These are phyloP conservation scores for Lordiphosa mommai DNA, from an alignment of 1,140 invertebrate species.

Conservation along the genomic window DNA sequence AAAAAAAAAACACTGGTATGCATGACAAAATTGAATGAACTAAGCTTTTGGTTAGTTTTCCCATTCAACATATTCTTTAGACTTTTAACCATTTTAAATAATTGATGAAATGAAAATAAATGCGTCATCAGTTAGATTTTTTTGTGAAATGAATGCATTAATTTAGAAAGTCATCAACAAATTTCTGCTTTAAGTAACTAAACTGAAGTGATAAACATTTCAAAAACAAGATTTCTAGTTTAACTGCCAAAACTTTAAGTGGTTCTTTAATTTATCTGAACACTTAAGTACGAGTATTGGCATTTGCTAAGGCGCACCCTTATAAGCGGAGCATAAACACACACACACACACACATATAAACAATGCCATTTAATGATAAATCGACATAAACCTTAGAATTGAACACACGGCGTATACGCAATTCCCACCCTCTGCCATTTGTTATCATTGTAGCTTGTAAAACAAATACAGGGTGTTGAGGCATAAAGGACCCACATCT, in stretches of 20 bases:
- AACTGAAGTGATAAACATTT: no score
- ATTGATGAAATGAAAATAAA: no score
- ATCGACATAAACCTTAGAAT: constrained; percentile 4
- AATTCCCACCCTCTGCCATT: constrained; percentile 54
- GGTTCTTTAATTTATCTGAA: constrained; percentile 4
- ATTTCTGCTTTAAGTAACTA: no score
- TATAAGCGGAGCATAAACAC: background rate
- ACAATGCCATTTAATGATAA: constrained; percentile 39
- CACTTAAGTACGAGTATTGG: constrained; percentile 10
- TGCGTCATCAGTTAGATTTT: no score
- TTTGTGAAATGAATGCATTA: no score
- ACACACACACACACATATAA: background rate
- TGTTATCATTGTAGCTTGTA: constrained; percentile 48
- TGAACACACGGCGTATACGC: constrained; percentile 48
- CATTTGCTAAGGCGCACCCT: constrained; percentile 27
- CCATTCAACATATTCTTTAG: no score
- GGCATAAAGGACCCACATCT: background rate
- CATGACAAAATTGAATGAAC: no score
- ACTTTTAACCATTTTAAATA: no score
- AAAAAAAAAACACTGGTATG: no score
- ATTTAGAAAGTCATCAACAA: no score
- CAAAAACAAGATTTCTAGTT: no score
- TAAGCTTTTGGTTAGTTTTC: no score
- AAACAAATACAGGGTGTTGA: constrained; percentile 36
- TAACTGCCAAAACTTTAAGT: background rate